Percentiles rank a stretch among this genome's conserved stretches.
phyloP scores from a whole-genome alignment of 2,113 vertebrate species.

The Propithecus coquereli region DNA sequence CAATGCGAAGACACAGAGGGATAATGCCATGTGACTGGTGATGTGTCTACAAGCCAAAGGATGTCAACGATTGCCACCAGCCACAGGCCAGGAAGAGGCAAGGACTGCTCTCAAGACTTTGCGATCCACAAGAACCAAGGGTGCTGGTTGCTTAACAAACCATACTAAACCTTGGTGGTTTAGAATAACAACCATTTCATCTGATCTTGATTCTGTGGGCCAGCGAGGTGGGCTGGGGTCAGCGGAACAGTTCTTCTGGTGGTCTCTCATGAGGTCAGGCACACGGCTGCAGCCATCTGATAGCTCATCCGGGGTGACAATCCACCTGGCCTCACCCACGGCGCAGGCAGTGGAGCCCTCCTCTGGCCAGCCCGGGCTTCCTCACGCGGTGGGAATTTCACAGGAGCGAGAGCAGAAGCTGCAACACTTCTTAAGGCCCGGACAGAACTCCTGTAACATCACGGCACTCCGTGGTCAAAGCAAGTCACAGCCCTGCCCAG shows the following conservation, averaged over 20 bases:
- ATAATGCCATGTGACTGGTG: accelerated
- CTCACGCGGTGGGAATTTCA: not conserved
- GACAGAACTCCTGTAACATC: not conserved
- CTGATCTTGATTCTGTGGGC: not conserved
- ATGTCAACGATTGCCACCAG: too few relatives aligned
- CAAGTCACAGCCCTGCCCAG: not conserved
- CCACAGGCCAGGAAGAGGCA: not conserved
- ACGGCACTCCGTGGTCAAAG: not conserved
- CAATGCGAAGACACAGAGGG: accelerated
- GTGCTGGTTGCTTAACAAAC: not conserved
- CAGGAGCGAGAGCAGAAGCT: not conserved
- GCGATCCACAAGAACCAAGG: not conserved
- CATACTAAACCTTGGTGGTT: not conserved
- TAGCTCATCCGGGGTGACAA: not conserved
- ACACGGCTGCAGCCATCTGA: not conserved
- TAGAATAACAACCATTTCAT: not conserved
- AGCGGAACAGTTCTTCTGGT: not conserved
- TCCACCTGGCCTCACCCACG: too few relatives aligned
- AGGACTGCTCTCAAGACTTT: not conserved
- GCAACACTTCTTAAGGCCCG: not conserved
- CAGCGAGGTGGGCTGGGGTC: not conserved
- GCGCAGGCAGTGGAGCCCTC: not conserved
- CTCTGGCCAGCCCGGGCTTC: not conserved
- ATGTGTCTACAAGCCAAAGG: not conserved
- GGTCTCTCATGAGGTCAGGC: not conserved